phyloP scores from a whole-genome alignment of 2,113 vertebrate genomes.

The Azemiops feae region DNA sequence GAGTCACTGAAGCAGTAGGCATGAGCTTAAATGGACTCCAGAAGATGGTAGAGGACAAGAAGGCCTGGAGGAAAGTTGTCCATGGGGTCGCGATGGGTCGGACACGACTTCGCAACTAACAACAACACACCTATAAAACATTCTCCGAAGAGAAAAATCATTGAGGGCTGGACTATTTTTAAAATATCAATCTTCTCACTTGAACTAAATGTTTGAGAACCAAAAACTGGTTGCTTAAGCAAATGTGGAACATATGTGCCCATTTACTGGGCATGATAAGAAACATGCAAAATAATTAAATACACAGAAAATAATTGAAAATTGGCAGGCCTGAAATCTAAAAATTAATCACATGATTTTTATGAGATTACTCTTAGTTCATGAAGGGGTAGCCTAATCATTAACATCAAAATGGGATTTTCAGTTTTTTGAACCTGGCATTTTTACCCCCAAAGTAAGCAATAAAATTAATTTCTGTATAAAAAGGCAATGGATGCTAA shows the following conservation, averaged over 20 bases:
- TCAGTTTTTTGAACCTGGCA: background rate
- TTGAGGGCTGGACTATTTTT: background rate
- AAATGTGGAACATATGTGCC: background rate
- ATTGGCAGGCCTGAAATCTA: background rate
- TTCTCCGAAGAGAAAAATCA: background rate
- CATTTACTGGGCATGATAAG: background rate
- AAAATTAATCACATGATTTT: background rate
- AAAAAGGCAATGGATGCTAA: background rate
- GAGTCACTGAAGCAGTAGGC: too few species aligned
- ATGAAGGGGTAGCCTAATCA: background rate
- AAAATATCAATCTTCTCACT: background rate
- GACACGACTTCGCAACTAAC: too few species aligned
- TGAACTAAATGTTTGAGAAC: background rate
- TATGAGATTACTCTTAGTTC: background rate
- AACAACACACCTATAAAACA: background rate
- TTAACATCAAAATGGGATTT: background rate
- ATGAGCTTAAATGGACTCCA: too few species aligned
- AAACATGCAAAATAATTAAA: background rate
- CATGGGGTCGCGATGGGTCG: too few species aligned
- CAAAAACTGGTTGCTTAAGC: background rate
- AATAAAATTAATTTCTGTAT: background rate
- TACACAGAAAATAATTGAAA: background rate
- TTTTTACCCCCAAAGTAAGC: background rate
- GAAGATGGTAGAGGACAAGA: too few species aligned
- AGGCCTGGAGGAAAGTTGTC: too few species aligned